These are phyloP conservation scores for Platorchestia sp. DNA, from an alignment of 1,140 invertebrate genomes.

Conservation along the genomic window DNA sequence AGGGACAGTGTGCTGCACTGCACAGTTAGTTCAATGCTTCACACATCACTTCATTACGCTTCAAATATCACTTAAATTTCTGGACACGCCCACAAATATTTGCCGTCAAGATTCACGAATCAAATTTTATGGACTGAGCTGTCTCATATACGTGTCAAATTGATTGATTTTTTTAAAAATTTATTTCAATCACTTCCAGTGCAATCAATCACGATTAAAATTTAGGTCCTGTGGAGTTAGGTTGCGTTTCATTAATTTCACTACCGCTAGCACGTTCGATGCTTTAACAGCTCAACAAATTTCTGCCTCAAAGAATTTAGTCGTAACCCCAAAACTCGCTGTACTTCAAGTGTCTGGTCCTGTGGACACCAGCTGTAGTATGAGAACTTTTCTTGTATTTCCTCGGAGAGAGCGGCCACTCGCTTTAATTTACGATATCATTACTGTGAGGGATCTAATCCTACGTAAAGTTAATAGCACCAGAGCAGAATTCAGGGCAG, in stretches of 20 bases:
- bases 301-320: no score
- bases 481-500: constrained; percentile 37
- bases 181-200: not conserved
- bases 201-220: not conserved
- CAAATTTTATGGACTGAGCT: not conserved
- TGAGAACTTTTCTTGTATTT: not conserved
- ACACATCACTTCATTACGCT: not conserved
- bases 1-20: not conserved
- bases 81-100: not conserved
- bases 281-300: no score
- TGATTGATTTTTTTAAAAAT: not conserved
- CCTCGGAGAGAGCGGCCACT: not conserved
- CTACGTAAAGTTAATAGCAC: constrained; percentile 32
- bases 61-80: not conserved
- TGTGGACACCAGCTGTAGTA: not conserved
- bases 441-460: no score
- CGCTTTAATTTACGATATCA: no score
- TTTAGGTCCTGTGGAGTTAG: no score
- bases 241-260: no score
- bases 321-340: no score
- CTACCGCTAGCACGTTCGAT: no score
- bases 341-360: no score
- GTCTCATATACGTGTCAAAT: not conserved
- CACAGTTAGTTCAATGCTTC: not conserved
- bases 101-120: not conserved